Base-by-base conservation (phyloP, 1,140 invertebrate species). In the Drosophila nigrodunni region DNA sequence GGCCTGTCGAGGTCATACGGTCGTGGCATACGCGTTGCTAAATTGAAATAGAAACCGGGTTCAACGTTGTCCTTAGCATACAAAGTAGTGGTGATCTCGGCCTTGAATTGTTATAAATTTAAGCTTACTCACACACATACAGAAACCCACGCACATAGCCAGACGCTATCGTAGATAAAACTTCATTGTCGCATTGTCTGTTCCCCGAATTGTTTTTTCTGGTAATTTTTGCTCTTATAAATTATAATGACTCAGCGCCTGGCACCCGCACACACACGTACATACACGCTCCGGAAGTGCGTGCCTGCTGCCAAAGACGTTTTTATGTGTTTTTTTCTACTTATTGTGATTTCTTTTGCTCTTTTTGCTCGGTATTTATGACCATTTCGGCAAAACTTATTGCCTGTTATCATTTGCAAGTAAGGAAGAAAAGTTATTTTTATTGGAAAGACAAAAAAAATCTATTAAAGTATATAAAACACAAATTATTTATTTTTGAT, bases 171-270 rank as follows among this genome's bases (percentile, higher is more conserved):
- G 18, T 30, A 69, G 68, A 78, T 81, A 65, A 57, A 76, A 85
- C 74, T 81, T 78, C 78, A 88, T 85, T 89, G 80, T 89, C 86
- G 71, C 74, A 85, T 88, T 88, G 82, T 89, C 74, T 80, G 61
- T 55, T 68, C 68, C 34, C 58, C 47, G 52, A 8, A 11, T 39
- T 54, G 57, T 61, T 44, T 61, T 25, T 65, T 49, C 30, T 61
- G 66, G 49, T 39, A 44, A 46, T 64, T 86, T 64, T 62, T 72
- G 77, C 58, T 74, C 78, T 88, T 89, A 89, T 89, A 88, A 81
- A 89, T 85, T 89, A 89, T 85, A 88, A 89, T 89, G 85, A 88
- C 85, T 88, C 85, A 88, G 83, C 85, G 79, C 61, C 60, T 50
- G 49, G 47, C 58, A 15, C 15, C 9, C 44, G 39, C 18, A 61